Evolutionary conservation across 2,888 invertebrate genomes (phyloP), one percentile per base, ranked within the genome.

Genomic region (Rhamnusium bicolor): DNA sequence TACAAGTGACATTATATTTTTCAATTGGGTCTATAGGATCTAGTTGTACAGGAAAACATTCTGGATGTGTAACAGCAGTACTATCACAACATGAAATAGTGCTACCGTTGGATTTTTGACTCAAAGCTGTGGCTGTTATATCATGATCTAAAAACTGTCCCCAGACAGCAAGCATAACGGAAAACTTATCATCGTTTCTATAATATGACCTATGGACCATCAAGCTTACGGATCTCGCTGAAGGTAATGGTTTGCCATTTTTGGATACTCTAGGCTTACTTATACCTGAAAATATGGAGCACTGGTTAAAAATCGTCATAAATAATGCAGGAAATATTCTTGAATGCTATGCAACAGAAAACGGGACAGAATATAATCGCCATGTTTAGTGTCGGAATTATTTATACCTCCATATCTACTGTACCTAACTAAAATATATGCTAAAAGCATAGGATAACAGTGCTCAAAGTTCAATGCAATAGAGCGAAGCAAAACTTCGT

Each of bases 71-170:
- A 16, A 84, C 80, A 1, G 80, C 79, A 29, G 86, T 84, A 46
- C 79, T 77, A 14, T 79, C 77, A 83, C 95, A 95, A 85, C 96
- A 96, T 0, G 94, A 91, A 8, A 96, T 91, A 0, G 94, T 90
- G 8, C 90, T 91, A 46, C 94, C 94, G 84, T 95, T 93, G 67
- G 89, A 87, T 88, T 94, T 93, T 84, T 93, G 93, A 80, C 92
- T 94, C 6, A 94, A 88, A 0, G 96, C 95, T 0, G 96, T 96
- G 5, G 95, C 94, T 0, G 96, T 95, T 69, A 96, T 93, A 79
- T 96, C 96, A 80, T 96, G 96, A 86, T 96, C 96, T 12, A 96
- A 84, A 87, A 97, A 96, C 88, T 96, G 96, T 0, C 96, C 96
- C 91, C 95, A 96, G 3, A 96, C 94, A 0, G 96, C 96, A 74